Evolutionary conservation across 1,140 invertebrate genomes (phyloP).

Genomic region (Magallana ariakensis): DNA sequence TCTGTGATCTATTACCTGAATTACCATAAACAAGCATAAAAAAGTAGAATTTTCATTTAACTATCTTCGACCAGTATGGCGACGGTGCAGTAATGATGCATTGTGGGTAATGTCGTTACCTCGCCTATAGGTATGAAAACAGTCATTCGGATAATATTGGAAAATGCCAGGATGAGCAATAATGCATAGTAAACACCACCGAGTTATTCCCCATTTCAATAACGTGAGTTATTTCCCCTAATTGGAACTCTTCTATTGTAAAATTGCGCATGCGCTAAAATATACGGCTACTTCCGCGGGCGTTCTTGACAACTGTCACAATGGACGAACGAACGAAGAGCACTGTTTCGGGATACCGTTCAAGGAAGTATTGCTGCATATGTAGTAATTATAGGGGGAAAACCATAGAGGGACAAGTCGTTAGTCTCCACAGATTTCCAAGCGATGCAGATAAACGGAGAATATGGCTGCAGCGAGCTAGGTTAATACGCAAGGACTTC

Average conservation of each 20-base stretch:
- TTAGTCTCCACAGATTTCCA: background rate
- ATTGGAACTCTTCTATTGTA: too few relatives aligned
- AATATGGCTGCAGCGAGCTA: background rate
- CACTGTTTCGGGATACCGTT: background rate
- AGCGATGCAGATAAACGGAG: background rate
- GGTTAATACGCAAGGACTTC: background rate
- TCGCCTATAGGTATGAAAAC: too few relatives aligned
- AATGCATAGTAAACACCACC: too few relatives aligned
- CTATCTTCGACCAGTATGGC: background rate
- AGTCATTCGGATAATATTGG: too few relatives aligned
- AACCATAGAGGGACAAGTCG: background rate
- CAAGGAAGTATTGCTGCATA: background rate
- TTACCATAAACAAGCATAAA: background rate
- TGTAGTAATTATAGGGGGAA: background rate
- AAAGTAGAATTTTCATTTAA: background rate
- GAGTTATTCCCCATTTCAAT: too few relatives aligned
- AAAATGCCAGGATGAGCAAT: too few relatives aligned
- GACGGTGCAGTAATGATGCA: background rate
- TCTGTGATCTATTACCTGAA: background rate
- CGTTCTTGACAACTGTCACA: too few relatives aligned
- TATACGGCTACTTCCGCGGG: too few relatives aligned
- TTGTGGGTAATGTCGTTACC: background rate
- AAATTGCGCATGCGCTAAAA: too few relatives aligned
- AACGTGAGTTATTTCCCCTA: too few relatives aligned
- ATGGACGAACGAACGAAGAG: background rate